A percentile compares a stretch with the other conserved stretches of the same genome.
These are phyloP conservation scores for Monomorium pharaonis DNA, from an alignment of 1,140 invertebrate genomes.

Conservation along the genomic window DNA sequence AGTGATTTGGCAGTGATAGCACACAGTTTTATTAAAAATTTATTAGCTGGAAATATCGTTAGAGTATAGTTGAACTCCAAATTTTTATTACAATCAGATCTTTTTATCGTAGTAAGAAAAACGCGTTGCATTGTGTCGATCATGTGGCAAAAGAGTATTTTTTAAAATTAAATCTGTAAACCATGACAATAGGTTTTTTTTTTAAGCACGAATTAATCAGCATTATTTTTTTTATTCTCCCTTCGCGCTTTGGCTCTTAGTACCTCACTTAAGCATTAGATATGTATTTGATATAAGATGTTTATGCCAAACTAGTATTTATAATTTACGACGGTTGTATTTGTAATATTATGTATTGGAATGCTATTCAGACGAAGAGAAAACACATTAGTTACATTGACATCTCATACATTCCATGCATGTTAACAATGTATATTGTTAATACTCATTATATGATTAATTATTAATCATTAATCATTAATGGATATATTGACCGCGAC, in stretches of 20 bases:
- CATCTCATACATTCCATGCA: not conserved
- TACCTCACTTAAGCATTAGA: not conserved
- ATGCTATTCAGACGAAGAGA: not conserved
- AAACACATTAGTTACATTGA: not conserved
- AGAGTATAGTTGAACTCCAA: not conserved
- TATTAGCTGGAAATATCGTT: not conserved
- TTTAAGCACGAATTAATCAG: not conserved
- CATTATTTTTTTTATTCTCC: not conserved
- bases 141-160: not conserved
- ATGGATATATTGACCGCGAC: not conserved
- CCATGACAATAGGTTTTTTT: not conserved
- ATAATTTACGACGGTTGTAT: constrained; percentile 18
- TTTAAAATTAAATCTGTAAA: not conserved
- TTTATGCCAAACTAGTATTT: constrained; percentile 20
- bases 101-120: not conserved
- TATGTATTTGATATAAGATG: not conserved
- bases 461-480: too few relatives aligned
- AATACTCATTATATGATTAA: not conserved
- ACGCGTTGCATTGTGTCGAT: not conserved
- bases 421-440: constrained; percentile 13
- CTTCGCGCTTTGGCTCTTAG: not conserved
- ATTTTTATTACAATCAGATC: not conserved
- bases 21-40: constrained; percentile 21
- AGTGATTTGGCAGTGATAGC: not conserved
- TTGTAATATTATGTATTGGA: not conserved